Conservation (phyloP, 35 echinoderm and acorn worm genomes). For the Ptychodera flava region DNA sequence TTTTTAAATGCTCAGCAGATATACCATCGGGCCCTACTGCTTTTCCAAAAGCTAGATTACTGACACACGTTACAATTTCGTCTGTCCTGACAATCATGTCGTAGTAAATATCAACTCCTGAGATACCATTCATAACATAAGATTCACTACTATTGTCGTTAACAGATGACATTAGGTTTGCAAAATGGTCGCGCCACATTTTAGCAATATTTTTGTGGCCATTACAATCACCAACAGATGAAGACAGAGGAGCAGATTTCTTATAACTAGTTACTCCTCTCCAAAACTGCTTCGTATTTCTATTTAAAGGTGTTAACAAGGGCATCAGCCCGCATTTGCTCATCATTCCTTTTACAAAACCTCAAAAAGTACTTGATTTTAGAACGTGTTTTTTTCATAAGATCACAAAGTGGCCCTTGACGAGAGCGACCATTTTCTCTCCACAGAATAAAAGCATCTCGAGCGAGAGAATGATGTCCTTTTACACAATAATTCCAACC, state of each 20-base stretch:
- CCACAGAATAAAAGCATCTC: too few relatives aligned
- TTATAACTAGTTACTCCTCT: background rate
- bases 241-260: background rate
- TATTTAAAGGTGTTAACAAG: background rate
- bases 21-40: background rate
- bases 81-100: background rate
- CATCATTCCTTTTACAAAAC: background rate
- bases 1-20: background rate
- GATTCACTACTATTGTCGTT: background rate
- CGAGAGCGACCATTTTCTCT: too few relatives aligned
- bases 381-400: too few relatives aligned
- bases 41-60: background rate
- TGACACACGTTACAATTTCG: background rate
- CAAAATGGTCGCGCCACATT: background rate
- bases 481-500: too few relatives aligned
- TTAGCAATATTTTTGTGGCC: background rate
- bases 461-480: too few relatives aligned
- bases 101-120: too few relatives aligned
- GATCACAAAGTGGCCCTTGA: too few relatives aligned
- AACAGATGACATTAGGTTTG: background rate
- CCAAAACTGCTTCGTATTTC: background rate
- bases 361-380: too few relatives aligned
- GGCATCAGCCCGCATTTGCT: background rate
- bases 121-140: background rate
- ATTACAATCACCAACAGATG: background rate